Base-by-base conservation (phyloP, 2,888 invertebrate genomes). In the Fragum fragum region DNA sequence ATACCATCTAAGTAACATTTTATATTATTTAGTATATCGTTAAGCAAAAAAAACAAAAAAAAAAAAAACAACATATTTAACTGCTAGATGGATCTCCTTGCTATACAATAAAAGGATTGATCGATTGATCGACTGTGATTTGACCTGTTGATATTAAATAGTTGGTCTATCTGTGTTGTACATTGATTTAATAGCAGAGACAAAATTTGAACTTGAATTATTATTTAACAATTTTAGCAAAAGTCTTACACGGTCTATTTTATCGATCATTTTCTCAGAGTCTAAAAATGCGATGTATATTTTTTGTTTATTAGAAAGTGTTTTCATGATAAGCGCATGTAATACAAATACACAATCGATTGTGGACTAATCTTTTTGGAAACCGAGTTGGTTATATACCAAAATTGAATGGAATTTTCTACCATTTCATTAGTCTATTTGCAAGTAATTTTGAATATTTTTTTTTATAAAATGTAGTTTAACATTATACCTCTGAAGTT, bases 181-280 rank as follows among this genome's bases (percentile, higher is more conserved):
- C 73, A 80, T 80, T 21, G 59, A 57, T 76, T 69, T 66, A 7
- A 76, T 59, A 11, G 76, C 68, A 7, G n/a, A 59, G n/a, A 81
- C 71, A 59, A 77, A 57, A 73, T 77, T 77, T n/a, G 53, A 57
- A 29, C 81, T 81, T 21, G 77, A 42, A 26, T 81, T 70, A 73
- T 70, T 73, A 16, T 32, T 57, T 16, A 81, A n/a, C 18, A 77
- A 28, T 70, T 73, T 77, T 32, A 52, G 53, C 52, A 26, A 73
- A 1, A 81, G 57, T 9, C 39, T 57, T 0, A 42, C 18, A 23
- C 71, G 2, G 6, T 81, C 39, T 55, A 81, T 47, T 61, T 69
- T 73, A 42, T 81, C 77, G 53, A 73, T 74, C 29, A 69, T 59
- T 71, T 81, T 81, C 36, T 76, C 74, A 36, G 52, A 81, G 28